Base-by-base conservation (phyloP, 2,113 vertebrate genomes). In the Lagopus leucura region DNA sequence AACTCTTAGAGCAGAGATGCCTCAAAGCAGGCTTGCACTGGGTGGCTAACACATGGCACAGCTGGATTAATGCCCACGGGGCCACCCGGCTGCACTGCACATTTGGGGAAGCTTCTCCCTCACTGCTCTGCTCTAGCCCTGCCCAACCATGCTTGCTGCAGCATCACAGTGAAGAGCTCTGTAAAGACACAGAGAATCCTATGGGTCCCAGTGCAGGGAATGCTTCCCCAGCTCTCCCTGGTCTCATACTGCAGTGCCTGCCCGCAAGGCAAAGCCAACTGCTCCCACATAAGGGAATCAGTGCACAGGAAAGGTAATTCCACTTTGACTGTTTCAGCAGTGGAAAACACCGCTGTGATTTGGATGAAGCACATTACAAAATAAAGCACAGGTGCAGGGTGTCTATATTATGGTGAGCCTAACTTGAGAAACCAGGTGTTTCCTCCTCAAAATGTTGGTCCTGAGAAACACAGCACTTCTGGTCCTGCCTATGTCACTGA, bases 221-320 rank as follows among this genome's bases (percentile, higher is more conserved):
- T 5, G 0, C 50, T 40, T 73, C 42, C 34, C 71, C 28, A 66
- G 45, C 52, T 67, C 50, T 20, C 36, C 21, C 17, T 27, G 55
- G 48, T 64, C 43, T 32, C 50, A 3, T 10, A 60, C 0, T 3
- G 11, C 4, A 43, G 36, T 36, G 78, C 54, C 82, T 25, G 15
- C 34, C 7, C 11, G 24, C 0, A 0, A 19, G 17, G 57, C 28
- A 15, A n/a, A 19, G 43, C 17, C 17, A 52, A 28, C 40, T 16
- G 25, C 40, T 61, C 8, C 4, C 2, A 8, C 1, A 0, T 27
- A 34, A 0, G 7, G 45, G 34, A 30, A 55, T 11, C 10, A 3
- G 36, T 1, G 11, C 15, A 32, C 21, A 19, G 71, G 66, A 78
- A 78, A 64, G n/a, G 8, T 24, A 64, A 52, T 30, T 55, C 20